Evolutionary conservation across 2,113 vertebrate species (phyloP).

Genomic region (Platysternon megacephalum): DNA sequence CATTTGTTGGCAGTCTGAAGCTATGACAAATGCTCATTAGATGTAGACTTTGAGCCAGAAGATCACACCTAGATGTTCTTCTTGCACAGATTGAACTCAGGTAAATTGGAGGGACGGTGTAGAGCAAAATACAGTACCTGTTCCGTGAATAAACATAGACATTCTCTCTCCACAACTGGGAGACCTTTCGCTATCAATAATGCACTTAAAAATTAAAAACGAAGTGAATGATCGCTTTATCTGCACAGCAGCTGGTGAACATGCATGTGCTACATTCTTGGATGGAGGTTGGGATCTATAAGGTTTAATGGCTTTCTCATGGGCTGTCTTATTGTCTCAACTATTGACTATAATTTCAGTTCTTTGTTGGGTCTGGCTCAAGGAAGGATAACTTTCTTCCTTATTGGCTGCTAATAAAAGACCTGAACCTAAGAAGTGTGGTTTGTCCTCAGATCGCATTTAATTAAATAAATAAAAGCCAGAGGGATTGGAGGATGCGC

Average conservation of each 20-base stretch:
- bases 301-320: background rate
- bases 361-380: background rate
- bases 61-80: constrained; percentile 21
- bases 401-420: background rate
- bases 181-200: background rate
- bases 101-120: background rate
- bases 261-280: background rate
- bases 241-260: background rate
- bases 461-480: background rate
- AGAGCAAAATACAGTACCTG: background rate
- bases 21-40: background rate
- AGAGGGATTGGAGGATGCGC: background rate
- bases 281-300: background rate
- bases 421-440: background rate
- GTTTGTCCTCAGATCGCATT: background rate
- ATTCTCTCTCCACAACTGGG: background rate
- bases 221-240: background rate
- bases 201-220: background rate
- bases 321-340: background rate
- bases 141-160: background rate
- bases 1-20: background rate
- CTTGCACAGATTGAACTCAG: background rate
- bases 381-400: background rate
- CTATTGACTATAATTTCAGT: background rate
- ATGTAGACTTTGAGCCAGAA: background rate